These are phyloP conservation scores for Campoletis raptor DNA, from an alignment of 2,888 invertebrate species.

Conservation along the genomic window DNA sequence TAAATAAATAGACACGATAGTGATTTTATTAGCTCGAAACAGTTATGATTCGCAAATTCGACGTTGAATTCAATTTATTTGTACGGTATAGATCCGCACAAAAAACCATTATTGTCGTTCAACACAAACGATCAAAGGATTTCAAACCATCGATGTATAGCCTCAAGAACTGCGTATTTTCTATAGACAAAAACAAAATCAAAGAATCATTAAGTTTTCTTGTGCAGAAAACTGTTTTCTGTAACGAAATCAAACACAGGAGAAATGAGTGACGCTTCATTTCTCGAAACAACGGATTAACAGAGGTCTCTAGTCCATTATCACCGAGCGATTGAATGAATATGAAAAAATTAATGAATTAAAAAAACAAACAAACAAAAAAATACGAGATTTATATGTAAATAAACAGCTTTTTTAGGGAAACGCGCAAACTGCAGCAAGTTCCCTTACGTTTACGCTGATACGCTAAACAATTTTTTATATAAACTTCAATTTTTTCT, in stretches of 20 bases:
- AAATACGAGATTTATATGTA: constrained; percentile 54
- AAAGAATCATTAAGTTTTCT: constrained; percentile 33
- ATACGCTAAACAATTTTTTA: constrained; percentile 71
- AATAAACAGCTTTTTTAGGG: constrained; percentile 61
- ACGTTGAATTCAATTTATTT: constrained; percentile 75
- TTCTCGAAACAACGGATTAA: constrained; percentile 58
- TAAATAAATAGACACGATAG: constrained; percentile 78
- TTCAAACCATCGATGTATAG: constrained; percentile 23
- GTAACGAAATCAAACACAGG: constrained; percentile 26
- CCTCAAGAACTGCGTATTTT: constrained; percentile 40
- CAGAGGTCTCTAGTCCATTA: constrained; percentile 80
- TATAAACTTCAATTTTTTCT: constrained; percentile 74
- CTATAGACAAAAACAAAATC: neutral
- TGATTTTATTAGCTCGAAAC: constrained; percentile 81
- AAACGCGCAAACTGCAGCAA: constrained; percentile 50
- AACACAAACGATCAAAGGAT: constrained; percentile 30
- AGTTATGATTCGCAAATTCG: constrained; percentile 74
- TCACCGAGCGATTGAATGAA: constrained; percentile 69
- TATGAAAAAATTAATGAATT: constrained; percentile 36
- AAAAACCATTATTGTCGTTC: constrained; percentile 67
- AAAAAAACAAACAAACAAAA: constrained; percentile 28
- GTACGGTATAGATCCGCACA: constrained; percentile 72
- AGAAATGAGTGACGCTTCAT: constrained; percentile 22
- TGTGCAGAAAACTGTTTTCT: constrained; percentile 25
- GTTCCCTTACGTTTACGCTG: constrained; percentile 48